A percentile compares a stretch with the other conserved stretches of the same genome.
Evolutionary conservation across 2,888 invertebrate genomes (phyloP).

Genomic region (Neoaliturus tenellus): DNA sequence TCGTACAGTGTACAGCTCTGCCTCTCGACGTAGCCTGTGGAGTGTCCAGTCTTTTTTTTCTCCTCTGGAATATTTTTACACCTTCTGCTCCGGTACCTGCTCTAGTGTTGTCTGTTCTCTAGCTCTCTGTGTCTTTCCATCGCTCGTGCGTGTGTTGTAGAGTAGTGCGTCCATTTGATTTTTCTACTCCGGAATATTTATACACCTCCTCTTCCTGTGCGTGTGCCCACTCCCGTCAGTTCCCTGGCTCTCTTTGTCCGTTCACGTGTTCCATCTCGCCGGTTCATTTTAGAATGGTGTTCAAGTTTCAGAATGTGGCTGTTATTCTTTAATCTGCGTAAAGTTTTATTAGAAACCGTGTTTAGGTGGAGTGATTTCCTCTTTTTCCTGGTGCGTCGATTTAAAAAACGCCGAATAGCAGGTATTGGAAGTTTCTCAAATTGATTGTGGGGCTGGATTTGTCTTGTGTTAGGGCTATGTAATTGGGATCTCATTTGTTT

Average conservation of each 20-base stretch:
- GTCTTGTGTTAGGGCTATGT: too few species aligned
- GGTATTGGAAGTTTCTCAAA: too few species aligned
- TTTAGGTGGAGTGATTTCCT: neutral
- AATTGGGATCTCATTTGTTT: too few species aligned
- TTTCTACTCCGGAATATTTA: neutral
- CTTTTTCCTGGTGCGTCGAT: neutral
- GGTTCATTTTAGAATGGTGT: too few species aligned
- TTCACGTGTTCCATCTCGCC: neutral
- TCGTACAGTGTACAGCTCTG: neutral
- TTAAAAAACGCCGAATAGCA: neutral
- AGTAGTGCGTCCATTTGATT: neutral
- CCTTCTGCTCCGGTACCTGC: neutral
- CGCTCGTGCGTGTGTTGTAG: too few species aligned
- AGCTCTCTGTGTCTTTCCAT: neutral
- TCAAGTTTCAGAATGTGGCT: neutral
- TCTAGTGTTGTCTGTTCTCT: neutral
- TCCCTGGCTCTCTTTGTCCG: neutral
- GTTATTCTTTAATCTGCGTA: neutral
- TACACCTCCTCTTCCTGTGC: neutral
- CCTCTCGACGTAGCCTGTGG: neutral
- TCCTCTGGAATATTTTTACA: neutral
- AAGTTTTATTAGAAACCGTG: neutral
- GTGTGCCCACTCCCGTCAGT: neutral
- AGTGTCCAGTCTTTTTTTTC: neutral
- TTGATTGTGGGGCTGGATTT: too few species aligned